Base-by-base conservation (phyloP, 2,888 invertebrate genomes). In the Rhorus exstirpatorius region DNA sequence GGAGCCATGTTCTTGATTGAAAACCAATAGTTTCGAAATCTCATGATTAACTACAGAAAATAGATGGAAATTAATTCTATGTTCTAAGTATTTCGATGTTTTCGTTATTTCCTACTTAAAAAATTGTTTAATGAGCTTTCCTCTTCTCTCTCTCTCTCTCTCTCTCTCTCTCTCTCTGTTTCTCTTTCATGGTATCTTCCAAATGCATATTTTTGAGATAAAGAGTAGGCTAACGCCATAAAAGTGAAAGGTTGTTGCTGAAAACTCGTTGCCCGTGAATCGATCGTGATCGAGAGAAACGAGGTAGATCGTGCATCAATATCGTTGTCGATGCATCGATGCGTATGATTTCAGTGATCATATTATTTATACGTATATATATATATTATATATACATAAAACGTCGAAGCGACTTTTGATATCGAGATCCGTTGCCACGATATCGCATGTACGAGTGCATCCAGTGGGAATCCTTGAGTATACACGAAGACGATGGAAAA, bases 201-300 rank as follows among this genome's bases (percentile, higher is more conserved):
- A 55, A 71, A 81, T 65, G 71, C 31, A 65, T 68, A 70, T 70
- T 68, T 75, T 41, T 70, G 51, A 60, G 41, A 53, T 67, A 71
- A 44, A 10, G 35, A 26, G 35, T 76, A 63, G 4, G 24, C 24
- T 63, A 76, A 58, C 58, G 46, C 58, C 17, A 65, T 65, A 75
- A 82, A 82, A 82, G 82, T 82, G 82, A 82, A 82, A 82, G 82
- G 82, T 82, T 78, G 72, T 58, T 53, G 82, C 75, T 75, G 70
- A 79, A 79, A 79, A 82, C 82, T 79, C 79, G 82, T 75, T 82
- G 79, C 82, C 82, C 82, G 79, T 82, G 82, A 75, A 70, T 79
- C 82, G 81, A 77, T 81, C 72, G 74, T 44, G 79, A 82, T 82
- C 78, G 74, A 75, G 75, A 76, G 21, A 21, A 41, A 67, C 58